These are phyloP conservation scores for Parelbella ahira DNA, from an alignment of 2,888 invertebrate genomes.

Conservation along the genomic window DNA sequence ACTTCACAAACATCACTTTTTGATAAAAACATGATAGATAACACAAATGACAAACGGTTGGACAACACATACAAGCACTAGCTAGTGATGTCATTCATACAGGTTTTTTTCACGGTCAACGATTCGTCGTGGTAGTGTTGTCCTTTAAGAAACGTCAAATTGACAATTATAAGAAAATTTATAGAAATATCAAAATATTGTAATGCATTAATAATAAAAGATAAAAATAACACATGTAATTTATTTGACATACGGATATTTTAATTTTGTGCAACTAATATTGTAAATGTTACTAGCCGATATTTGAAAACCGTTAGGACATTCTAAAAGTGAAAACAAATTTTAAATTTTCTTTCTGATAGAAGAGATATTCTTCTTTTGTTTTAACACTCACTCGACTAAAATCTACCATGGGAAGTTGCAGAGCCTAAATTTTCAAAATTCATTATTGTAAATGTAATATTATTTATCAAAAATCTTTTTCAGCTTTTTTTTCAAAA, in stretches of 20 bases:
- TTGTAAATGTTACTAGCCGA: too few species aligned
- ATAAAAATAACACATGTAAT: too few species aligned
- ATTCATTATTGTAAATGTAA: background rate
- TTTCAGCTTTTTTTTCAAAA: constrained; percentile 35
- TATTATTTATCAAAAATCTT: constrained; percentile 7
- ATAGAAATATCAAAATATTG: too few species aligned
- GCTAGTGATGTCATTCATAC: constrained; percentile 50
- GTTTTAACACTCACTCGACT: constrained; percentile 44
- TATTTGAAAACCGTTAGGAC: too few species aligned
- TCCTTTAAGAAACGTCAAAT: too few species aligned
- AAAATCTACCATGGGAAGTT: constrained; percentile 48
- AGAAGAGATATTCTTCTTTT: constrained; percentile 32
- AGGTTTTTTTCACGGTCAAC: constrained; percentile 29
- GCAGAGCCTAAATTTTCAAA: constrained; percentile 39
- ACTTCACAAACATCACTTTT: constrained; percentile 71
- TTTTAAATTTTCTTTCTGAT: too few species aligned
- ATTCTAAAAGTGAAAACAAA: too few species aligned
- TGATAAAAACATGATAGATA: constrained; percentile 78
- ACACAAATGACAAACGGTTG: constrained; percentile 57
- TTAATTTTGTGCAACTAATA: too few species aligned
- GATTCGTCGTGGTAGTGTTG: constrained; percentile 32
- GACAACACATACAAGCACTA: constrained; percentile 49
- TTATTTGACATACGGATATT: too few species aligned
- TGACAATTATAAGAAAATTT: too few species aligned
- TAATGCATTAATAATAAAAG: too few species aligned